A percentile compares a stretch with the other conserved stretches of the same genome.
phyloP scores from a whole-genome alignment of 2,888 invertebrate species.

The Trileptium ribeirensis region DNA sequence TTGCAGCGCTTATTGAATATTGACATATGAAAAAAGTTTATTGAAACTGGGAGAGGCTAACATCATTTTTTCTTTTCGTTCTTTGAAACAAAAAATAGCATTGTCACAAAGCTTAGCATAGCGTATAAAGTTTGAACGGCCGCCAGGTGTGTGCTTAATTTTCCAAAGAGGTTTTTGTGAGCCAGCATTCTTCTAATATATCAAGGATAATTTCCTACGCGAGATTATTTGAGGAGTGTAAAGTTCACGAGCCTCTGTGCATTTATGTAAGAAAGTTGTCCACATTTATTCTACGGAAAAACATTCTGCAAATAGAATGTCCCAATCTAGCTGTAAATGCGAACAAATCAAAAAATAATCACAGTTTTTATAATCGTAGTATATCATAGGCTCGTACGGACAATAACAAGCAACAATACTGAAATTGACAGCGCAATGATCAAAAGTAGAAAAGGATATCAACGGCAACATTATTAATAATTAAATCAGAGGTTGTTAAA shows the following conservation, averaged over 20 bases:
- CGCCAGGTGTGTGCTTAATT: neutral
- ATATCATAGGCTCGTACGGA: too few species aligned
- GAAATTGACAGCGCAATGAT: constrained; percentile 8
- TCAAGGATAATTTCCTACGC: neutral
- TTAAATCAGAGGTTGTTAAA: neutral
- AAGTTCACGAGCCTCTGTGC: neutral
- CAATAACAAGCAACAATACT: neutral
- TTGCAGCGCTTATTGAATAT: too few species aligned
- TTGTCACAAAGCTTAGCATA: too few species aligned
- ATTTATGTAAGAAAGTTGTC: neutral
- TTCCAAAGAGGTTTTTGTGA: neutral
- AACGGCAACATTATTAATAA: neutral
- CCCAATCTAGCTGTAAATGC: neutral
- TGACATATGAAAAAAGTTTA: too few species aligned
- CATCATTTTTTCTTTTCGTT: too few species aligned
- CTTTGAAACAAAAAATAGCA: too few species aligned
- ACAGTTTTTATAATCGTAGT: neutral
- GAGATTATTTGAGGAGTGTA: neutral
- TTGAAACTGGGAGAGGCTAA: too few species aligned
- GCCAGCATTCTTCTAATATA: neutral
- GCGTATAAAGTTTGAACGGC: too few species aligned
- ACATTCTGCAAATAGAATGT: neutral
- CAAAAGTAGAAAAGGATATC: neutral
- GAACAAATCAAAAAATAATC: neutral
- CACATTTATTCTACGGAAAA: neutral